Percentiles rank a stretch among this genome's conserved stretches.
phyloP scores from a whole-genome alignment of 2,797 vertebrate genomes.

The Eremophila alpestris region DNA sequence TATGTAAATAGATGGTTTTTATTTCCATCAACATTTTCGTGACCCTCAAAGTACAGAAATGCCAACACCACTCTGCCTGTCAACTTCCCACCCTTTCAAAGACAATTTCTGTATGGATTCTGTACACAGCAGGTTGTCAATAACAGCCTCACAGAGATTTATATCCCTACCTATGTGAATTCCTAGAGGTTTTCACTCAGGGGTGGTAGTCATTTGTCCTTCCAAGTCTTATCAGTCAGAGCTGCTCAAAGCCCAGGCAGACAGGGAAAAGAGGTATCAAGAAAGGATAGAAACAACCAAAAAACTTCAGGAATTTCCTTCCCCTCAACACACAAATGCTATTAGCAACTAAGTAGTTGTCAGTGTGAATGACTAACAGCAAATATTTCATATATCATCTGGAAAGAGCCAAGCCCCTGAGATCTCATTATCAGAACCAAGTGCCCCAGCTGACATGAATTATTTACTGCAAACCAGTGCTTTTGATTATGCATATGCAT shows the following conservation, averaged over 20 bases:
- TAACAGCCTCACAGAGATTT: neutral
- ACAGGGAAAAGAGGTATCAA: neutral
- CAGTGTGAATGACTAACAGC: conserved; percentile 53
- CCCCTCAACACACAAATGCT: neutral
- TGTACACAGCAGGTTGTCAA: neutral
- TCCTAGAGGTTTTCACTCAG: neutral
- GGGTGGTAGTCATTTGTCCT: neutral
- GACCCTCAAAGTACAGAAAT: neutral
- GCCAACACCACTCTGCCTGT: neutral
- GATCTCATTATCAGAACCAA: conserved; percentile 75
- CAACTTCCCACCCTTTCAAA: neutral
- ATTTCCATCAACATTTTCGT: neutral
- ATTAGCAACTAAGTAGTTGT: conserved; percentile 39
- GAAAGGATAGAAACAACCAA: neutral
- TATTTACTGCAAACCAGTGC: conserved; percentile 65
- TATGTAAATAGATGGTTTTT: neutral
- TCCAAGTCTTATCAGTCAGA: neutral
- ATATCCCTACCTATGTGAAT: neutral
- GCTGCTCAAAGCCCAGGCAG: neutral
- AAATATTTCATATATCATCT: conserved; percentile 33
- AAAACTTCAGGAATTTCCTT: neutral
- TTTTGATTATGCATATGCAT: conserved; percentile 51
- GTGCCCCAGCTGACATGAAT: conserved; percentile 67
- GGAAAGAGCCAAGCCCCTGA: conserved; percentile 64
- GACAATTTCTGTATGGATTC: neutral